Evolutionary conservation across 1,140 invertebrate genomes (phyloP).

Genomic region (Diachasmimorpha longicaudata): DNA sequence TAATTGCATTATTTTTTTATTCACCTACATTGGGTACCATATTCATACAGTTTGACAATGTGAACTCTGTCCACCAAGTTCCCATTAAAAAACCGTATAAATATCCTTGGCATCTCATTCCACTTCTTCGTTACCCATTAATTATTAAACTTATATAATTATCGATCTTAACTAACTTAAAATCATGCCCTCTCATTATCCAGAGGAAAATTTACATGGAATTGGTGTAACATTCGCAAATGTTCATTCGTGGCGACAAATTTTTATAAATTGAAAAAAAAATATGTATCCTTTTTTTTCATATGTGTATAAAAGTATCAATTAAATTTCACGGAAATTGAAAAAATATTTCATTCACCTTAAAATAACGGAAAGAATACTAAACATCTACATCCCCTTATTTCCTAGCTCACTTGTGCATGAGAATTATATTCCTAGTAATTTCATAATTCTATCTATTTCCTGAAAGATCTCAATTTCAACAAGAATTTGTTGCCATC

Average conservation of each 20-base stretch:
- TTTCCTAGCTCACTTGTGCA: background rate
- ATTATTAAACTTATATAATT: background rate
- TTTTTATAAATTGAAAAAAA: background rate
- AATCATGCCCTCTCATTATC: background rate
- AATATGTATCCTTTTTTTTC: background rate
- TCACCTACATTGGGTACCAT: background rate
- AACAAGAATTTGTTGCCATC: background rate
- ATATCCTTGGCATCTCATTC: background rate
- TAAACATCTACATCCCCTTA: background rate
- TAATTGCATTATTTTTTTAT: background rate
- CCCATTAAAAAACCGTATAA: conserved; percentile 47
- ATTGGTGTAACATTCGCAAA: too few species aligned
- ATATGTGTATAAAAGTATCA: background rate
- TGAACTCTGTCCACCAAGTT: conserved; percentile 39
- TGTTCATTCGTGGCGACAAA: too few species aligned
- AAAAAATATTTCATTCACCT: background rate
- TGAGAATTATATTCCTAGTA: background rate
- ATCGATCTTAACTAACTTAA: background rate
- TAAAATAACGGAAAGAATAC: background rate
- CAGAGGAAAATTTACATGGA: background rate
- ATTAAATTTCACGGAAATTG: background rate
- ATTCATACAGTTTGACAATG: conserved; percentile 44
- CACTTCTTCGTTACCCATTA: background rate
- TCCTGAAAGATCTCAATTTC: background rate
- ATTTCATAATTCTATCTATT: background rate